These are phyloP conservation scores for Drosophila atripex DNA, from an alignment of 2,888 invertebrate species.

Conservation along the genomic window DNA sequence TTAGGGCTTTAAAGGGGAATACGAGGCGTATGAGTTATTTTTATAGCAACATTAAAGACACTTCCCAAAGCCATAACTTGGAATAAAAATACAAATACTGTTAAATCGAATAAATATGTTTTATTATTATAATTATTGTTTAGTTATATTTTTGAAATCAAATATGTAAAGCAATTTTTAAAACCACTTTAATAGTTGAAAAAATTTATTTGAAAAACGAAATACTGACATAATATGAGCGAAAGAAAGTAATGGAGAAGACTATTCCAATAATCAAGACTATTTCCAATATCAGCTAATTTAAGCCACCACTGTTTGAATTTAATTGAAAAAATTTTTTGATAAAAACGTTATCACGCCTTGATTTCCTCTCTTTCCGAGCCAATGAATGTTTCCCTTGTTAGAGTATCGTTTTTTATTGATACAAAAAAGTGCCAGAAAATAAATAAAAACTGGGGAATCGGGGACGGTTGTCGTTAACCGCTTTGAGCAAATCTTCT, in stretches of 20 bases:
- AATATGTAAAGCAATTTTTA: neutral
- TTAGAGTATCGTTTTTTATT: neutral
- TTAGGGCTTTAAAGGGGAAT: neutral
- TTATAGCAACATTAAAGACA: neutral
- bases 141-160: too few species aligned
- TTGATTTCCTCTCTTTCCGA: neutral
- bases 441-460: conserved; percentile 8
- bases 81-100: too few species aligned
- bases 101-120: too few species aligned
- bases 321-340: neutral
- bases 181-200: neutral
- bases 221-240: neutral
- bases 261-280: neutral
- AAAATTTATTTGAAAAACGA: neutral
- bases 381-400: neutral
- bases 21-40: neutral
- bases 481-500: conserved; percentile 1
- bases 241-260: neutral
- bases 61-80: too few species aligned
- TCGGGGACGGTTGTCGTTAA: conserved; percentile 19
- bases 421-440: conserved; percentile 1
- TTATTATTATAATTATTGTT: too few species aligned
- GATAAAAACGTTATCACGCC: neutral
- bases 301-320: neutral
- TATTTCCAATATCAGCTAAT: neutral